Evolutionary conservation across 1,140 invertebrate genomes (phyloP).

Genomic region (Cyphomyrmex costatus): DNA sequence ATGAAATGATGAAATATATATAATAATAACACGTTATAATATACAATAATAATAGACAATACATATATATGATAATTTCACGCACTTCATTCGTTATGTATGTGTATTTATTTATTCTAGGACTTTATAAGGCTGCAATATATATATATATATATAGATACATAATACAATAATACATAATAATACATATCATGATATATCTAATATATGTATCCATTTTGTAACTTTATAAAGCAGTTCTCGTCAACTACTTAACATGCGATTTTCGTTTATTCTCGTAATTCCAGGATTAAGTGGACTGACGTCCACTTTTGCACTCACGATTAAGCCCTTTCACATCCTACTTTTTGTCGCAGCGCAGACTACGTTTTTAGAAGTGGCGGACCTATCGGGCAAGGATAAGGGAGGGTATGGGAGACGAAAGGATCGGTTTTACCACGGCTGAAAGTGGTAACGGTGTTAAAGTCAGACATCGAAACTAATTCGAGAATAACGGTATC

Average conservation of each 20-base stretch:
- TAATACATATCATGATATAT: background rate
- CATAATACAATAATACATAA: background rate
- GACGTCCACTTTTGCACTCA: background rate
- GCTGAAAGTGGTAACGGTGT: slow-evolving; percentile 4
- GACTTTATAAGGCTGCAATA: background rate
- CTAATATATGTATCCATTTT: background rate
- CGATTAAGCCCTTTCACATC: background rate
- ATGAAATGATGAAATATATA: background rate
- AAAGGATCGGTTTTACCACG: slow-evolving; percentile 11
- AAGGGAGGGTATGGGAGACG: background rate
- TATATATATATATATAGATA: background rate
- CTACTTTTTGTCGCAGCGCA: slow-evolving; percentile 32
- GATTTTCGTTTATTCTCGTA: background rate
- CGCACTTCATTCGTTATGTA: too few species aligned
- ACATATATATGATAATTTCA: too few species aligned
- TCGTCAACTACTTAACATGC: background rate
- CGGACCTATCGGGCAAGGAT: background rate
- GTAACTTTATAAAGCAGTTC: background rate
- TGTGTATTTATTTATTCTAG: background rate
- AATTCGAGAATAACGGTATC: slow-evolving; percentile 41
- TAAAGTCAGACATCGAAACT: slow-evolving; percentile 56
- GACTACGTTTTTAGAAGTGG: background rate
- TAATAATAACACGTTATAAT: too few species aligned
- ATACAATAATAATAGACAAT: too few species aligned
- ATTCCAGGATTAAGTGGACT: slow-evolving; percentile 23